Base-by-base conservation (phyloP, 2,888 invertebrate species). In the Nymphalis polychloros region DNA sequence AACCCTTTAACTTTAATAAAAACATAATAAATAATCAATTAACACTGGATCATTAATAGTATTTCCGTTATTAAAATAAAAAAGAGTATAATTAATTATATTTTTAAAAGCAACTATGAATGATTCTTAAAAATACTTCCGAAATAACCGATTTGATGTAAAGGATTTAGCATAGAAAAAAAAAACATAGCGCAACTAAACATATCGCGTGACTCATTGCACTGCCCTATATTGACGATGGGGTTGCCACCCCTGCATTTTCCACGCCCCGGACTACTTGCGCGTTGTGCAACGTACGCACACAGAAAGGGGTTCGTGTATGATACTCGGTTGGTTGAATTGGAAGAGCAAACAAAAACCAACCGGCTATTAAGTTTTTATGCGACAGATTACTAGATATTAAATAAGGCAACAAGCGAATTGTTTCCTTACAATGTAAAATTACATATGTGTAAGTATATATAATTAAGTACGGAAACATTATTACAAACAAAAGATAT, bases 141-240 rank as follows among this genome's bases (percentile, higher is more conserved):
- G 27, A 31, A 31, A 41, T 3, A 41, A 13, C 13, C 41, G 41
- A 13, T 7, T 55, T 27, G 6, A 52, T 16, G 13, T 3, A 23
- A 53, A n/a, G 2, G 7, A 19, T 3, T 19, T 2, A 31, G 3
- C 13, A 48, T 31, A 23, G 35, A 55, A 35, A 31, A 35, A 31
- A 31, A 31, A 41, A 50, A 59, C 65, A 70, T 52, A 61, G 50
- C 52, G 61, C 20, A 67, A 63, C 48, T n/a, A n/a, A 63, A 8
- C 41, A 19, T 41, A 57, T 61, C 52, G 59, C 53, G 59, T 68
- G 61, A 66, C 52, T 69, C 66, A 71, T 48, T 50, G 82, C 82
- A 80, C 90, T 79, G 78, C 90, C 82, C 90, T 90, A 86, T 84
- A 85, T 69, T 75, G 72, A 75, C 81, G 82, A 82, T 78, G 77